A percentile compares a stretch with the other conserved stretches of the same genome.
These are phyloP conservation scores for Limnephilus rhombicus DNA, from an alignment of 2,888 invertebrate species.

Conservation along the genomic window DNA sequence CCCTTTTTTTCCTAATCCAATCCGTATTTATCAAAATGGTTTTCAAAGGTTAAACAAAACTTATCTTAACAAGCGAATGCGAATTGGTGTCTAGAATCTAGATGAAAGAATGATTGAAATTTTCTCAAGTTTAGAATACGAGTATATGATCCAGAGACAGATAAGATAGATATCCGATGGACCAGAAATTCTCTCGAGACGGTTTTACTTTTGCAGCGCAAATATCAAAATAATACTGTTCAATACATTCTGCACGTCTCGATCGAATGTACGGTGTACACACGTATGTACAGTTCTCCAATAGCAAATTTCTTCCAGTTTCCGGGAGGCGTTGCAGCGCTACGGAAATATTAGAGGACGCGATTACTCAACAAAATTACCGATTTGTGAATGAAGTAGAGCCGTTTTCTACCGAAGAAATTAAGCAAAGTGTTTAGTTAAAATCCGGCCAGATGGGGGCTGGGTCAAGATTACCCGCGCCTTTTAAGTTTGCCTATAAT, in stretches of 20 bases:
- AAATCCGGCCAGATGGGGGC: too few relatives aligned
- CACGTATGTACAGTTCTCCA: too few relatives aligned
- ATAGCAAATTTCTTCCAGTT: neutral
- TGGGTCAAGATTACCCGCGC: too few relatives aligned
- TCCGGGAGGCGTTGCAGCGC: too few relatives aligned
- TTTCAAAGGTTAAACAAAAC: neutral
- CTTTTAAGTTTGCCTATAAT: too few relatives aligned
- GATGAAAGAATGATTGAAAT: neutral
- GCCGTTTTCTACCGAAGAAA: neutral
- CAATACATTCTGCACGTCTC: neutral
- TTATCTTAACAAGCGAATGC: neutral
- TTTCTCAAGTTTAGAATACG: neutral
- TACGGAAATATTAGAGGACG: neutral
- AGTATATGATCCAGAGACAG: neutral
- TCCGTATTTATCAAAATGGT: neutral
- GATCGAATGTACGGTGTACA: neutral
- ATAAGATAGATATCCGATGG: neutral
- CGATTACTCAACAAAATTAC: neutral
- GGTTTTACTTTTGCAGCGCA: too few relatives aligned
- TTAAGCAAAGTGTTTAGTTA: too few relatives aligned
- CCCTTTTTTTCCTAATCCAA: neutral
- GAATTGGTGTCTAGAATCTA: neutral
- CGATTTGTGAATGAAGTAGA: too few relatives aligned
- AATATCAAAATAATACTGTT: neutral
- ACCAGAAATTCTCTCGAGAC: too few relatives aligned